Conservation (phyloP, 2,888 invertebrate species). For the Anthrax anthrax region DNA sequence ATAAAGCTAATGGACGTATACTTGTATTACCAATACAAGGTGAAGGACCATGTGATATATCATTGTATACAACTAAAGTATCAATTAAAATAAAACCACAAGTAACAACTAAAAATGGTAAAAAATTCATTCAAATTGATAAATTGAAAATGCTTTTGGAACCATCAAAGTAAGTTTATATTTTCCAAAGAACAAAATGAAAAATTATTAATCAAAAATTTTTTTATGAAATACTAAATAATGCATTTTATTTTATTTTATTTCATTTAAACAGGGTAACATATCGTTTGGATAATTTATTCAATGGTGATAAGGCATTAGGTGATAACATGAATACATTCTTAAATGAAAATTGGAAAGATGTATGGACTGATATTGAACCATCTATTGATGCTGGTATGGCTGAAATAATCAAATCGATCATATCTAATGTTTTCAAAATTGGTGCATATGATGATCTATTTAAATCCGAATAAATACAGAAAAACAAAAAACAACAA, state of each 20-base stretch:
- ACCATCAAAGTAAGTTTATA: slow-evolving; percentile 6
- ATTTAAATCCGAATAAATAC: slow-evolving; percentile 4
- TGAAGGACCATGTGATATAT: slow-evolving; percentile 12
- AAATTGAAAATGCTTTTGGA: slow-evolving; percentile 10
- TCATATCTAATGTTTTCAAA: slow-evolving; percentile 20
- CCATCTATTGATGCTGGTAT: slow-evolving; percentile 3
- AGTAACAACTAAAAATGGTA: slow-evolving; percentile 9
- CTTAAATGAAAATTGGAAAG: slow-evolving; percentile 35
- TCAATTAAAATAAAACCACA: slow-evolving; percentile 9
- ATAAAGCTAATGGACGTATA: slow-evolving; percentile 21
- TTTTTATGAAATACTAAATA: not conserved
- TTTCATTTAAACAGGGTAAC: slow-evolving; percentile 11
- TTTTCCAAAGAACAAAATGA: no score
- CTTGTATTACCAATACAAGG: slow-evolving; percentile 22
- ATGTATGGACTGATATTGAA: slow-evolving; percentile 20
- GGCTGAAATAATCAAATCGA: slow-evolving; percentile 17
- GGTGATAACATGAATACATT: slow-evolving; percentile 33
- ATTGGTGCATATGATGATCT: slow-evolving; percentile 21
- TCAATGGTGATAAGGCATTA: slow-evolving; percentile 33
- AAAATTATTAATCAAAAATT: no score
- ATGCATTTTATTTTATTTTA: not conserved
- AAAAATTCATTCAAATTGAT: slow-evolving; percentile 10
- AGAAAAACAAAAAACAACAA: no score
- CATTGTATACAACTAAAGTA: slow-evolving; percentile 10
- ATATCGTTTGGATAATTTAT: slow-evolving; percentile 28